phyloP scores from a whole-genome alignment of 92 coral and sea anemone genomes.

The Palythoa grandis region DNA sequence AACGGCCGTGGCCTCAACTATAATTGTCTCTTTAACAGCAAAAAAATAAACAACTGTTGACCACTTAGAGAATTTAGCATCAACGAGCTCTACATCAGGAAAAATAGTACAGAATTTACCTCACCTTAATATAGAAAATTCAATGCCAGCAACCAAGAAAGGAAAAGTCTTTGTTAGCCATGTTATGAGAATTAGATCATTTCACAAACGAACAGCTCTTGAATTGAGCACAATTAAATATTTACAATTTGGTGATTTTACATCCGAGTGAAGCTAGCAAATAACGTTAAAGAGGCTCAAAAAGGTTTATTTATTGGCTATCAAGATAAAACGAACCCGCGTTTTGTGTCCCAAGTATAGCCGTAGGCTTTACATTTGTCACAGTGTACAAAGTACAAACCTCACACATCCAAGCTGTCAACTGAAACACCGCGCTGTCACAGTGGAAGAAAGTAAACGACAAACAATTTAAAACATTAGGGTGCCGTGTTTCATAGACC shows the following conservation, averaged over 20 bases:
- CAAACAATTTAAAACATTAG: background rate
- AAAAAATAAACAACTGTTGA: background rate
- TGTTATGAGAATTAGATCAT: constrained; percentile 44
- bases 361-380: background rate
- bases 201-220: constrained; percentile 39
- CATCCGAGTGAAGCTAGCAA: constrained; percentile 34
- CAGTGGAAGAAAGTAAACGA: background rate
- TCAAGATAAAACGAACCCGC: background rate
- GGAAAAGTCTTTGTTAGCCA: constrained; percentile 29
- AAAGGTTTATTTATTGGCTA: background rate
- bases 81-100: background rate
- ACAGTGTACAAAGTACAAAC: too few relatives aligned
- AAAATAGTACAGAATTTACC: background rate
- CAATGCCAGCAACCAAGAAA: constrained; percentile 2
- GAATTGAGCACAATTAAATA: constrained; percentile 49
- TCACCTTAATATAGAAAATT: constrained; percentile 32
- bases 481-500: background rate
- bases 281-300: background rate
- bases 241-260: constrained; percentile 42
- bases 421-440: too few relatives aligned
- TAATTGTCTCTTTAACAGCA: background rate
- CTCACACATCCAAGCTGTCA: too few relatives aligned
- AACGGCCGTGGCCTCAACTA: background rate
- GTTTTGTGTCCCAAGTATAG: background rate
- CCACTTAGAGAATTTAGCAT: background rate